Percentiles rank a stretch among this genome's conserved stretches.
phyloP scores from a whole-genome alignment of 2,797 vertebrate genomes.

The Avahi laniger region DNA sequence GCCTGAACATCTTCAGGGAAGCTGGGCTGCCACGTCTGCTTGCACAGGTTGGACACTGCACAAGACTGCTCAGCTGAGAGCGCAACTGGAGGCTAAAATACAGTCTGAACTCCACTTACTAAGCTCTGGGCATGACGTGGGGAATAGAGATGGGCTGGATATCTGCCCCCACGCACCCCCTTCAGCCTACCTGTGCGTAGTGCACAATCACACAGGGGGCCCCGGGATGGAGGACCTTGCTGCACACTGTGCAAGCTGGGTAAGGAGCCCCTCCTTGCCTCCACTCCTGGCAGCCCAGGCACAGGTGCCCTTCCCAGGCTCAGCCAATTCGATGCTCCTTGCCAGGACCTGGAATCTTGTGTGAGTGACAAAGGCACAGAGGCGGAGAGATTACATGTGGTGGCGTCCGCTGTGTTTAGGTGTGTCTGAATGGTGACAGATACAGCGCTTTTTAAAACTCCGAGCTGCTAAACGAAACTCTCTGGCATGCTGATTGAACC shows the following conservation, averaged over 20 bases:
- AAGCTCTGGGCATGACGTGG: background rate
- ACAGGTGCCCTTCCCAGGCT: background rate
- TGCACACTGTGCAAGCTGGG: background rate
- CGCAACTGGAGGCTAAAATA: background rate
- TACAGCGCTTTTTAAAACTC: background rate
- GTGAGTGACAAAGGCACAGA: background rate
- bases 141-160: background rate
- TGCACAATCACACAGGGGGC: background rate
- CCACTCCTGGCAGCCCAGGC: background rate
- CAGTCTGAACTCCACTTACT: background rate
- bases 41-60: background rate
- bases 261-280: background rate
- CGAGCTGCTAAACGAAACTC: background rate
- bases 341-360: background rate
- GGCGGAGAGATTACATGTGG: background rate
- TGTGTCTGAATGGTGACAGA: background rate
- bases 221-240: background rate
- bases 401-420: too few species aligned
- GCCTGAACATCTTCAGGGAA: background rate
- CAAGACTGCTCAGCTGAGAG: background rate
- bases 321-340: background rate
- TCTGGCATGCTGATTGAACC: background rate
- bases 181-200: background rate
- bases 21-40: background rate
- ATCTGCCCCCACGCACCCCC: fast-evolving